A percentile compares a stretch with the other conserved stretches of the same genome.
These are phyloP conservation scores for Glaucidium brasilianum DNA, from an alignment of 2,113 vertebrate species.

Conservation along the genomic window DNA sequence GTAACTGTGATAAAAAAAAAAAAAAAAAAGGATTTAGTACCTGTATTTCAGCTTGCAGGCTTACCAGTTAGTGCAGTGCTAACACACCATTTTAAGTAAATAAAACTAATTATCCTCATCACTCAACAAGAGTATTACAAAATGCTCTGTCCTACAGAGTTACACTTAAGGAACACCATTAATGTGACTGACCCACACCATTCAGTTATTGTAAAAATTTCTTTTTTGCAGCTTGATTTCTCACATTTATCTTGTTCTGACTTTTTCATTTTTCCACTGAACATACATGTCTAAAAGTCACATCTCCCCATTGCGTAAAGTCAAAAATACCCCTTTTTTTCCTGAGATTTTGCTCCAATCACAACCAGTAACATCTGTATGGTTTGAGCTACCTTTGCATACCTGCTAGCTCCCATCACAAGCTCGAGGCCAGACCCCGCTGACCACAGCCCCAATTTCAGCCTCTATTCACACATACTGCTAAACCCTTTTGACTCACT, in stretches of 20 bases:
- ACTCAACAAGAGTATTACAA: background rate
- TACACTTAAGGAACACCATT: background rate
- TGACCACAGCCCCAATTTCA: background rate
- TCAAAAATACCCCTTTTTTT: background rate
- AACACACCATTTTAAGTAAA: background rate
- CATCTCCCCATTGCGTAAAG: background rate
- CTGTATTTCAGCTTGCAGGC: background rate
- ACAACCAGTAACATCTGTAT: background rate
- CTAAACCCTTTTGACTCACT: background rate
- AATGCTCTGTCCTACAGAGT: background rate
- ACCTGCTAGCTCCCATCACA: background rate
- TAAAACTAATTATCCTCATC: background rate
- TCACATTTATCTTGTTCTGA: background rate
- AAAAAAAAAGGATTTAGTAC: background rate
- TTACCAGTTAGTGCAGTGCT: background rate
- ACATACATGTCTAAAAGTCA: background rate
- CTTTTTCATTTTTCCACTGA: background rate
- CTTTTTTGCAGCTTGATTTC: background rate
- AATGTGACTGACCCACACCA: background rate
- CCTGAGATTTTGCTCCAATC: background rate
- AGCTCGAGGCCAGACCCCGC: background rate
- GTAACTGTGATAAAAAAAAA: background rate
- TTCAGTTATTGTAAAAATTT: background rate
- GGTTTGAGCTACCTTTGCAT: background rate
- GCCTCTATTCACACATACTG: background rate